Evolutionary conservation across 2,113 vertebrate species (phyloP).

Genomic region (Crotalus viridis): DNA sequence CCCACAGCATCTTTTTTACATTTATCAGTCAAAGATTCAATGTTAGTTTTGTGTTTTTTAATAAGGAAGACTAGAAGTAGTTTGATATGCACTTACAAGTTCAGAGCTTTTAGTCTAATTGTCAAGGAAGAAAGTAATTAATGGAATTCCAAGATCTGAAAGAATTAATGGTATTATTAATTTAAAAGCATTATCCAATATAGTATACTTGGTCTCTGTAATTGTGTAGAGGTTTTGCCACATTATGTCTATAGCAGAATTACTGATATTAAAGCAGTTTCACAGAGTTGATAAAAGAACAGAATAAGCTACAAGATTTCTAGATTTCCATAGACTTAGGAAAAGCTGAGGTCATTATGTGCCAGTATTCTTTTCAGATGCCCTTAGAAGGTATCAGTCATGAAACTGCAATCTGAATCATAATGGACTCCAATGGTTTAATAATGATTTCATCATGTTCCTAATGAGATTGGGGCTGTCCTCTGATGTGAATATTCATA

Average conservation of each 20-base stretch:
- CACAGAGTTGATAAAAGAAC: constrained; percentile 38
- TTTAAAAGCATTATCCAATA: constrained; percentile 32
- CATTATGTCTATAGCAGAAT: constrained; percentile 45
- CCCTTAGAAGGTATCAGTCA: constrained; percentile 54
- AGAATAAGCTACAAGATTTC: constrained; percentile 38
- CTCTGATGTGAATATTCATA: constrained; percentile 60
- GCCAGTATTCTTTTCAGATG: constrained; percentile 42
- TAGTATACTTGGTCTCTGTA: constrained; percentile 40
- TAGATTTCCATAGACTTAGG: constrained; percentile 33
- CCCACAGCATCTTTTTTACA: constrained; percentile 24
- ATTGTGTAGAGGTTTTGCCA: constrained; percentile 49
- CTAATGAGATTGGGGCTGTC: constrained; percentile 47
- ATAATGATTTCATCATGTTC: constrained; percentile 54
- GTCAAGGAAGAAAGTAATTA: constrained; percentile 58
- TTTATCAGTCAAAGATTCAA: constrained; percentile 43
- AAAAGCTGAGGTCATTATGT: constrained; percentile 40
- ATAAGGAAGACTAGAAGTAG: constrained; percentile 40
- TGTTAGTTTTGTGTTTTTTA: constrained; percentile 3
- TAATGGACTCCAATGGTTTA: constrained; percentile 64
- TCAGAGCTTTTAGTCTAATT: constrained; percentile 40
- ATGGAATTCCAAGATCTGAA: constrained; percentile 45
- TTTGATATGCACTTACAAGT: constrained; percentile 46
- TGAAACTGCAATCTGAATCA: constrained; percentile 51
- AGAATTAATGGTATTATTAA: constrained; percentile 50
- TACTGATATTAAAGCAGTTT: constrained; percentile 40